Base-by-base conservation (phyloP, 2,797 vertebrate genomes). In the Enteromius viviparus region DNA sequence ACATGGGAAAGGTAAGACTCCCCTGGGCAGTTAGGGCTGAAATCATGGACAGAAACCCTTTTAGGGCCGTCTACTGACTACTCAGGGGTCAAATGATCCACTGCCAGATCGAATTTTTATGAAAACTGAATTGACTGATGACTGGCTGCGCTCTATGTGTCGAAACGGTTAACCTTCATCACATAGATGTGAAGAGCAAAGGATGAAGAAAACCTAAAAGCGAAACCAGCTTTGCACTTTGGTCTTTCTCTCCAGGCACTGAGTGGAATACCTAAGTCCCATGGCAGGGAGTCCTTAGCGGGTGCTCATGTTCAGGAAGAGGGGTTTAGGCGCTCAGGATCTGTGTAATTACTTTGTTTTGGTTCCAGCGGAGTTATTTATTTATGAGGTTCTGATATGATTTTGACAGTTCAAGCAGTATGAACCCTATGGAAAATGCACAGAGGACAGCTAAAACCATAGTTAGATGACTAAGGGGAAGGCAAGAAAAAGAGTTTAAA, bases 361-460 rank as follows among this genome's bases (percentile, higher is more conserved):
- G 92, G 91, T 92, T 93, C 86, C 89, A 89, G 80, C 90, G 89
- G 90, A 92, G 89, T 81, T 89, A 92, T 94, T 92, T 92, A 93
- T 93, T 93, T 93, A 88, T 82, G 68, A n/a, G 34, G 29, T 85
- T 89, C 81, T 90, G 90, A 92, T 90, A 87, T 89, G 85, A 92
- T 93, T 92, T 88, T 91, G 90, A 89, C 32, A 85, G 90, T 84
- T 78, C 1, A 86, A 86, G 89, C 82, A 87, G 72, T 58, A 40
- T 87, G 80, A 74, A 82, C 85, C 40, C 53, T 55, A 69, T 87
- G 80, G 90, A 88, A 90, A 91, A 89, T 78, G 75, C 88, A 92
- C 90, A 85, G 78, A 91, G 88, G 90, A 72, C 88, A 55, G 90
- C 93, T 93, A 93, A 93, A 93, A 87, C 60, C 79, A 6, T 26